phyloP scores from a whole-genome alignment of 2,113 vertebrate species.

The Microcebus griseorufus region DNA sequence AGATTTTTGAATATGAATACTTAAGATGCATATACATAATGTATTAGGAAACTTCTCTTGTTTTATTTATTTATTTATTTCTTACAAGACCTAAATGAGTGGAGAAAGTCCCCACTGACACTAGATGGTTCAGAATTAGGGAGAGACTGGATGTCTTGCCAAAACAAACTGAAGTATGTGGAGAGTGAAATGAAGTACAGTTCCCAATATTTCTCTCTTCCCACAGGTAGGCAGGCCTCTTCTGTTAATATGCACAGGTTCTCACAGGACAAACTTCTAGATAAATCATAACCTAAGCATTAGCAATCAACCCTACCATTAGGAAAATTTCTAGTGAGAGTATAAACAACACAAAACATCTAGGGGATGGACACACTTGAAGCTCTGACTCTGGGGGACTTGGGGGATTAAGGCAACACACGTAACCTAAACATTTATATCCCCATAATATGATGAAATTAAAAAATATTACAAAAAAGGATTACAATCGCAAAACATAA shows the following conservation, averaged over 20 bases:
- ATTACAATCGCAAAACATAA: neutral
- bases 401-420: too few relatives aligned
- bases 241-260: neutral
- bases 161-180: neutral
- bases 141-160: neutral
- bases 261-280: neutral
- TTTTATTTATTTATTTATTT: neutral
- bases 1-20: neutral
- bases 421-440: too few relatives aligned
- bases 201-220: neutral
- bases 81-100: accelerated
- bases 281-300: neutral
- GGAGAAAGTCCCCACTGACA: neutral
- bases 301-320: neutral
- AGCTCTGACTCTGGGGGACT: too few relatives aligned
- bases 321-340: neutral
- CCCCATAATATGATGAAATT: too few relatives aligned
- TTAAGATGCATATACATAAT: neutral
- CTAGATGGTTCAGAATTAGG: neutral
- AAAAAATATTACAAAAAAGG: too few relatives aligned
- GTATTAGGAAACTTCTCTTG: neutral
- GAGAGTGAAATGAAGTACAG: neutral
- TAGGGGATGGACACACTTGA: too few relatives aligned
- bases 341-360: neutral
- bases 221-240: neutral